phyloP scores from a whole-genome alignment of 2,797 vertebrate genomes.

The Sebastes minor region DNA sequence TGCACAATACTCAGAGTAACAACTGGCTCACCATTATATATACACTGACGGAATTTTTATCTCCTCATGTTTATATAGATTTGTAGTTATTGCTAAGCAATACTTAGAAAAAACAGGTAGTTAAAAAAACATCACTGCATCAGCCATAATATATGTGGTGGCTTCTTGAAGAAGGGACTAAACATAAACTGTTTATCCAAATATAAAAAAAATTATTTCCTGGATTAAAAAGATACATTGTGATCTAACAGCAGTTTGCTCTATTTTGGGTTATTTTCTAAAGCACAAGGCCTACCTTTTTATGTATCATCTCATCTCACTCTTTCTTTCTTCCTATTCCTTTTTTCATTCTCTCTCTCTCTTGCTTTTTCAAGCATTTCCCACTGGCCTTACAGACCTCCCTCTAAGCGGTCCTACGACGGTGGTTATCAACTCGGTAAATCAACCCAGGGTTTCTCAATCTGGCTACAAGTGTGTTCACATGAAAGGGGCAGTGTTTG shows the following conservation, averaged over 20 bases:
- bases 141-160: not conserved
- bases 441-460: too few species aligned
- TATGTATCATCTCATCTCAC: not conserved
- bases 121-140: not conserved
- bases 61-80: not conserved
- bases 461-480: too few species aligned
- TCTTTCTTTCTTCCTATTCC: not conserved
- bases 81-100: not conserved
- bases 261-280: not conserved
- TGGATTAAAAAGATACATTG: not conserved
- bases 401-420: too few species aligned
- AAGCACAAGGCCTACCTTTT: not conserved
- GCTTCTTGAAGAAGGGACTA: not conserved
- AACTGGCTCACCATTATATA: not conserved
- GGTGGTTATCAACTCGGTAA: too few species aligned
- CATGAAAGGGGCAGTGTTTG: too few species aligned
- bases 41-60: conserved; percentile 5
- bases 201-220: not conserved
- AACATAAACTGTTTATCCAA: not conserved
- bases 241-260: not conserved
- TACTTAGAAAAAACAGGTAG: not conserved
- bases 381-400: not conserved
- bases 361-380: not conserved
- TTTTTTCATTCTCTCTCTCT: not conserved
- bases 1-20: conserved; percentile 6